Conservation (phyloP, 2,113 vertebrate species). For the Tetrax tetrax region DNA sequence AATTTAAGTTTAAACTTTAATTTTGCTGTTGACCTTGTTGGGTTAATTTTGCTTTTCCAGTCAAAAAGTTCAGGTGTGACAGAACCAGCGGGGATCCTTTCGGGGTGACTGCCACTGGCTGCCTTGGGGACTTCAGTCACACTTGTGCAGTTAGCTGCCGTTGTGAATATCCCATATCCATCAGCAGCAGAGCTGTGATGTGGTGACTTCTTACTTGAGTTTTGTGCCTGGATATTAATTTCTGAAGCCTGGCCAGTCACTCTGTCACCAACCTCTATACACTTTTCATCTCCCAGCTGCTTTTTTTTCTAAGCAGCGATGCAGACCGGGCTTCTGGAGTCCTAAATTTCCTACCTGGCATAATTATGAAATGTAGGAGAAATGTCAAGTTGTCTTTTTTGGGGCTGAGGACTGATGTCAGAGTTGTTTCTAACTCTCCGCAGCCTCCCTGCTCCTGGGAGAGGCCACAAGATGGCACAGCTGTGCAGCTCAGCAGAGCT, state of each 20-base stretch:
- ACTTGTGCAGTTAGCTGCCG: not conserved
- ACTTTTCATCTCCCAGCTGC: not conserved
- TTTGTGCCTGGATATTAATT: not conserved
- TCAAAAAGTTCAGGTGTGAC: not conserved
- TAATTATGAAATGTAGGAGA: not conserved
- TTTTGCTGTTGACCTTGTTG: not conserved
- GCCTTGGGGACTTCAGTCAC: not conserved
- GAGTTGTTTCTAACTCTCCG: not conserved
- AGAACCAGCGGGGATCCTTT: not conserved
- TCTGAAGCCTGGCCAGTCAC: not conserved
- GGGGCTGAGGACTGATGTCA: rapidly evolving
- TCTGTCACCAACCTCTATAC: not conserved
- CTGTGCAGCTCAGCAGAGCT: not conserved
- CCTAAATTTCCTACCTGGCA: not conserved
- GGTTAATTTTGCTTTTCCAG: not conserved
- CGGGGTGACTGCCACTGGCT: not conserved
- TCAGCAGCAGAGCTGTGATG: not conserved
- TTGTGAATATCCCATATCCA: not conserved
- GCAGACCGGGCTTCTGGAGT: not conserved
- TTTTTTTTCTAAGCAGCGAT: not conserved
- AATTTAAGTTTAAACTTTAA: not conserved
- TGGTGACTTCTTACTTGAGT: not conserved
- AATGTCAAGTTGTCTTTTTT: rapidly evolving
- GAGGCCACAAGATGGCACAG: not conserved
- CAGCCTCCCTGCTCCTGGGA: not conserved